phyloP scores from a whole-genome alignment of 2,888 invertebrate genomes.

The Eutolmus rufibarbis region DNA sequence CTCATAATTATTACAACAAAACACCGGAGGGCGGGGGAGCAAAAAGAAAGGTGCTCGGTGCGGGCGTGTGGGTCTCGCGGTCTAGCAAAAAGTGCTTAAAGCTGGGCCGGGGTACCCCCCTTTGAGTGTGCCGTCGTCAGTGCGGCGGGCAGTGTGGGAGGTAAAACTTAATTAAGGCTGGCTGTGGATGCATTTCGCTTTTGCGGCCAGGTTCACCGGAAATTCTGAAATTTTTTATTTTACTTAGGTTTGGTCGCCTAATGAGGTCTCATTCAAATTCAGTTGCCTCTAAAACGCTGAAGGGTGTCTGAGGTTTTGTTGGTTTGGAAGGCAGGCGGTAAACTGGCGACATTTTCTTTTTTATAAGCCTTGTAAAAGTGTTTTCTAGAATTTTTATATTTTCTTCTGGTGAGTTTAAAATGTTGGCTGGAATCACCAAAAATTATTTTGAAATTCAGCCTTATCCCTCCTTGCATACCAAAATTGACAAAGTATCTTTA shows the following conservation, averaged over 20 bases:
- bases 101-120: not conserved
- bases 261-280: not conserved
- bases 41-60: not conserved
- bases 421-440: not conserved
- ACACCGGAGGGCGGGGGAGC: not conserved
- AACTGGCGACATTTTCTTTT: not conserved
- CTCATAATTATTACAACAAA: not conserved
- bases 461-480: not conserved
- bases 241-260: not conserved
- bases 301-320: not conserved
- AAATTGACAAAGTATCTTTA: not conserved
- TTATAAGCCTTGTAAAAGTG: not conserved
- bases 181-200: not conserved
- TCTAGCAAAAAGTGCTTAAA: not conserved
- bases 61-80: not conserved
- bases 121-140: not conserved
- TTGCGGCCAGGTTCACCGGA: not conserved
- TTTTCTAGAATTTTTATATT: not conserved
- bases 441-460: too few relatives aligned
- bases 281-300: not conserved
- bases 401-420: not conserved
- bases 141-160: not conserved
- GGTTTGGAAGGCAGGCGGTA: not conserved
- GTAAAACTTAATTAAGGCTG: not conserved
- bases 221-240: not conserved